Percentiles rank a stretch among this genome's conserved stretches.
Conservation (phyloP, 1,140 invertebrate species). For the Artemia franciscana region DNA sequence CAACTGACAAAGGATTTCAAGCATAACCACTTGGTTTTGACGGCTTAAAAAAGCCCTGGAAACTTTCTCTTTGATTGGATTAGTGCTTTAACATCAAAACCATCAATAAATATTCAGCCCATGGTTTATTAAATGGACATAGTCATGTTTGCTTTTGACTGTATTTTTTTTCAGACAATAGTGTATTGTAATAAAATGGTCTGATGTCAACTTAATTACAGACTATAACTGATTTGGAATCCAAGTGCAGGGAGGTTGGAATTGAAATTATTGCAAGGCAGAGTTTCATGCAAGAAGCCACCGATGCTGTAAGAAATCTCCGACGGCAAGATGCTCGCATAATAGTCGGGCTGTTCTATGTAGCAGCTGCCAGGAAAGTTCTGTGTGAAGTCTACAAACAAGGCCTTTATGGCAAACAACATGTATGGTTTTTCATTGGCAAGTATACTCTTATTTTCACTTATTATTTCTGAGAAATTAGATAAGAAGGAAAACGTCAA, state of each 20-base stretch:
- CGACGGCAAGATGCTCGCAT: constrained; percentile 76
- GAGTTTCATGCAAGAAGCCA: constrained; percentile 86
- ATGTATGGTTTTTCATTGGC: constrained; percentile 99
- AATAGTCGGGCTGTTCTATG: constrained; percentile 94
- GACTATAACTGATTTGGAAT: constrained; percentile 92
- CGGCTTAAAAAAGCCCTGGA: too few species aligned
- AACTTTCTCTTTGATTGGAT: too few species aligned
- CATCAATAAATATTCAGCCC: too few species aligned
- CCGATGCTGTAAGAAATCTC: constrained; percentile 83
- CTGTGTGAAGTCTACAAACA: constrained; percentile 93
- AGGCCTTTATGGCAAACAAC: constrained; percentile 75
- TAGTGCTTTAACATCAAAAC: too few species aligned
- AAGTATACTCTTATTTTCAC: too few species aligned
- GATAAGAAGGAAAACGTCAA: too few species aligned
- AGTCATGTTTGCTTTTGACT: background rate
- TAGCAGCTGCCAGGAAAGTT: constrained; percentile 78
- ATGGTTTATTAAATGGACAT: too few species aligned
- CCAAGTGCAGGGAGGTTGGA: constrained; percentile 67
- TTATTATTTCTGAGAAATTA: too few species aligned
- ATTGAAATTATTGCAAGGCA: constrained; percentile 90
- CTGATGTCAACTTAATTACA: constrained; percentile 21
- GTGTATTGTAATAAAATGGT: too few species aligned
- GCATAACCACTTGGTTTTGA: too few species aligned
- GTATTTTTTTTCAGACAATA: too few species aligned
- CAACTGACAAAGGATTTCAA: too few species aligned